Evolutionary conservation across 2,113 vertebrate species (phyloP).

Genomic region (Paramisgurnus dabryanus): DNA sequence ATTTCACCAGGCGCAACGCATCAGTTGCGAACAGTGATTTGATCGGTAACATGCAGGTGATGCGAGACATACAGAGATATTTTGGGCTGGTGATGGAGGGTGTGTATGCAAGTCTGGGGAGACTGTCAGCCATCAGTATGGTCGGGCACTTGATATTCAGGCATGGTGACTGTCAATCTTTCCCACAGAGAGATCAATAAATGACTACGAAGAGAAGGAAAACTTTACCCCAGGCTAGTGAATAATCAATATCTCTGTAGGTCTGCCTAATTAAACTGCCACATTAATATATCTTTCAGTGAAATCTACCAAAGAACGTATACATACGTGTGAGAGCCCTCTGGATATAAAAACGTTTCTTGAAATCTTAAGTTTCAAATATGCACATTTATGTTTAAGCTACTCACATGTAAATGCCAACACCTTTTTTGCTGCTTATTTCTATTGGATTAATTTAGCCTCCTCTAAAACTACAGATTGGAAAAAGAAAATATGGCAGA

Average conservation of each 20-base stretch:
- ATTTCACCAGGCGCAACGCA: slow-evolving; percentile 8
- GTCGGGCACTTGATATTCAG: slow-evolving; percentile 63
- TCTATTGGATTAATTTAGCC: background rate
- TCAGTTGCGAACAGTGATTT: background rate
- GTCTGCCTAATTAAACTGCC: slow-evolving; percentile 73
- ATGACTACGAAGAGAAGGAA: slow-evolving; percentile 72
- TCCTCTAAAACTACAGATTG: background rate
- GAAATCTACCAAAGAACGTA: slow-evolving; percentile 56
- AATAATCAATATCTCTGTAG: slow-evolving; percentile 72
- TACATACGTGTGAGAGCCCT: slow-evolving; percentile 26
- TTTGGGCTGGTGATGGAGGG: slow-evolving; percentile 24
- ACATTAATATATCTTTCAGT: slow-evolving; percentile 69
- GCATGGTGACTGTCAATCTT: slow-evolving; percentile 60
- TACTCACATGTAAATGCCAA: background rate
- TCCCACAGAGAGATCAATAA: slow-evolving; percentile 66
- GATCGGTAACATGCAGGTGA: background rate
- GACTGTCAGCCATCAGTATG: slow-evolving; percentile 39
- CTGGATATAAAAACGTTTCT: background rate
- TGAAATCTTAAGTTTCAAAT: slow-evolving; percentile 11
- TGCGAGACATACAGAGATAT: background rate
- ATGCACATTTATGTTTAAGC: slow-evolving; percentile 7
- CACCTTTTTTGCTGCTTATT: background rate
- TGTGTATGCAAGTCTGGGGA: slow-evolving; percentile 14
- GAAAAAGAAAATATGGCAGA: background rate
- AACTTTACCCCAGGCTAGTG: slow-evolving; percentile 71